Evolutionary conservation across 2,113 vertebrate genomes (phyloP), one percentile per base, ranked within the genome.

Genomic region (Eudyptes chrysolophus): DNA sequence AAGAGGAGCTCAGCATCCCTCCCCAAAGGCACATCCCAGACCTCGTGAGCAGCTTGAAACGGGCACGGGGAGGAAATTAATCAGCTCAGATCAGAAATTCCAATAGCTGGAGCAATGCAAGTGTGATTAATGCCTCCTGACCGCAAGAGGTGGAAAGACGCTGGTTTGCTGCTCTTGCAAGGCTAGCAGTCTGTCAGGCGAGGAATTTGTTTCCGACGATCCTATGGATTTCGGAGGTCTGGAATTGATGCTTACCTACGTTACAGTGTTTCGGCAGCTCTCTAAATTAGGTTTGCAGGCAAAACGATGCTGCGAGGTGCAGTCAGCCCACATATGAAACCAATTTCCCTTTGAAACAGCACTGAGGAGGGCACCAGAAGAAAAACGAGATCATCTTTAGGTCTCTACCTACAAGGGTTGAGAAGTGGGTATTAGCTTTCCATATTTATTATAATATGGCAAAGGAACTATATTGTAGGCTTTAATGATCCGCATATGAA

Each of bases 91-190:
- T 96, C 93, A 96, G 94, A 96, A 94, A 96, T 95, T 97, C 95
- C 96, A 72, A 88, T 97, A 89, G 87, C 86, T 89, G 85, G 62
- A 87, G 84, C 24, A 7, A 89, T 87, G 80, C 64, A 58, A 89
- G 88, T 78, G 81, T 97, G 96, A 97, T 98, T 96, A 97, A 95
- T 95, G 81, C 44, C 84, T 96, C 54, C 87, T 79, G 90, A 96
- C 97, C 3, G 27, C 58, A 49, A 91, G 88, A 96, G 96, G 93
- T 97, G 95, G 90, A 82, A 85, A 90, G 90, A 60, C 22, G 32
- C 80, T 94, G 16, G 78, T 83, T 81, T 76, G 84, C 84, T 94
- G 82, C 84, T 96, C 58, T 70, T 95, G 95, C 88, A 94, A 96
- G 92, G 65, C 95, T 89, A 86, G 97, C 91, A 92, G 94, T 74